Evolutionary conservation across 2,797 vertebrate genomes (phyloP), one percentile per base, ranked within the genome.

Genomic region (Euphonia xanthogaster): DNA sequence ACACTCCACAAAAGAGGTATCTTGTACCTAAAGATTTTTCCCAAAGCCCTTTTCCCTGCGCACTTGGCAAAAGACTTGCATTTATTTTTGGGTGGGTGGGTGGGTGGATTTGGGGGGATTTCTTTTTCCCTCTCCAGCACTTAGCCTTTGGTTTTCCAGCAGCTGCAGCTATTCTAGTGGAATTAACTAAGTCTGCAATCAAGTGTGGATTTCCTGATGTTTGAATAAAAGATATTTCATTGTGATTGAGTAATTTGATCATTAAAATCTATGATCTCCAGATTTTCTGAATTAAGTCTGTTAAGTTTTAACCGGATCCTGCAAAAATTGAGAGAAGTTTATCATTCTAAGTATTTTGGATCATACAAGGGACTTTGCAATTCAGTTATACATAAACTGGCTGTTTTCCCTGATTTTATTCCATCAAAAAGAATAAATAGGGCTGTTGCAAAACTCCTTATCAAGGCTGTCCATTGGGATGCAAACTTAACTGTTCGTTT

Each of bases 261-360:
- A 71, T 95, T 97, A 60, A 90, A 76, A 87, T 88, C 13, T 1
- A 94, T 71, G 67, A 57, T 91, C 53, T 74, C 79, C 70, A 90
- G 84, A 89, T 96, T 96, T 97, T 95, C 81, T 96, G 91, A 86
- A 80, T 94, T 95, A 97, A 93, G 74, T 79, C 80, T 86, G 62
- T 78, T 93, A 93, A 93, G 85, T 68, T 96, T 94, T 83, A 63
- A 76, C 27, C 67, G 91, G 68, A 78, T 80, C 67, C 96, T 88
- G 63, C 33, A 68, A 82, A 94, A 75, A 92, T 10, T 48, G 77
- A 87, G 83, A 89, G 60, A 93, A 89, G 47, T 81, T 95, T 72
- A 84, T 55, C 79, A 73, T 83, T 72, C 66, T 92, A 82, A 90
- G 90, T 94, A 93, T 68, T 95, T 96, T 86, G 95, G 86, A 85